These are phyloP conservation scores for Macrosteles quadrilineatus DNA, from an alignment of 1,140 invertebrate genomes.

Conservation along the genomic window DNA sequence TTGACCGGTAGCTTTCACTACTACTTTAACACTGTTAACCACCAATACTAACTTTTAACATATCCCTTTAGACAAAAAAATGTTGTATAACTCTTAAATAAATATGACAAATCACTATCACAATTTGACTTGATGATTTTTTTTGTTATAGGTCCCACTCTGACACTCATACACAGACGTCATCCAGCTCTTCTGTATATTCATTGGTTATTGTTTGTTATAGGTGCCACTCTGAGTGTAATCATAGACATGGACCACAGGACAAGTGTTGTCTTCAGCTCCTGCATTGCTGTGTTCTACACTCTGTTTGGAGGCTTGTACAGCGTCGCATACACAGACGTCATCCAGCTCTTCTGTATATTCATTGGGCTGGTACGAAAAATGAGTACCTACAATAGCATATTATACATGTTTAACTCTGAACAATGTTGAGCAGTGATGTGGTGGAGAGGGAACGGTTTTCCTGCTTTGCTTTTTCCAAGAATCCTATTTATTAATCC, in stretches of 20 bases:
- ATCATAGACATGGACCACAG: slow-evolving; percentile 95
- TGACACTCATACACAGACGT: slow-evolving; percentile 99
- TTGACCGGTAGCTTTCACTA: no score
- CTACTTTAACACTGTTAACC: no score
- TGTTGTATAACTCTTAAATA: no score
- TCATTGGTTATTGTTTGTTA: slow-evolving; percentile 73
- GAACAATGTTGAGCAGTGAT: not conserved
- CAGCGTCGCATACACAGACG: slow-evolving; percentile 98
- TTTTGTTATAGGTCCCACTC: slow-evolving; percentile 74
- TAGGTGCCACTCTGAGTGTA: slow-evolving; percentile 90
- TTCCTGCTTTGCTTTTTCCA: no score
- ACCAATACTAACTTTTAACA: no score
- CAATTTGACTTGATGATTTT: no score
- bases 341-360: slow-evolving; percentile 98
- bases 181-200: slow-evolving; percentile 98
- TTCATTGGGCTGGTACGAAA: slow-evolving; percentile 89
- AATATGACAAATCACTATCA: no score
- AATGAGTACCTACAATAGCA: not conserved
- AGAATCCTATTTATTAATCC: no score
- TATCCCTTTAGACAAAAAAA: no score
- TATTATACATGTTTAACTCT: not conserved
- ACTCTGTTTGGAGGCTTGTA: slow-evolving; percentile 97
- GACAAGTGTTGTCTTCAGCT: slow-evolving; percentile 91
- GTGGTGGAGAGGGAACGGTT: not conserved
- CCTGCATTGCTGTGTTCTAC: slow-evolving; percentile 95